Conservation (phyloP, 2,113 vertebrate species). For the Panthera uncia region DNA sequence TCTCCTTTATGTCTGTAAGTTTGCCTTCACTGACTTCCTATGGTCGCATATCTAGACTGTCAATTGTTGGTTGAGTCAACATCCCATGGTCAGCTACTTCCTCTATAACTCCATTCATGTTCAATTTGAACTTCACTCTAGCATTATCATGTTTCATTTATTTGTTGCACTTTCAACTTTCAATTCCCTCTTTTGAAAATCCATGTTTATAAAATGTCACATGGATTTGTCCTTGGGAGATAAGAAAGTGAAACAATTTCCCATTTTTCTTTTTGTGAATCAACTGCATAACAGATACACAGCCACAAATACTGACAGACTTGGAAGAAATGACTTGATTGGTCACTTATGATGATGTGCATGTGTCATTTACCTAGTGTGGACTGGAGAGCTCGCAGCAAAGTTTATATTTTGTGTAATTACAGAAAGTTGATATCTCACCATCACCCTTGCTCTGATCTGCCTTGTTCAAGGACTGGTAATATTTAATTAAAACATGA, state of each 20-base stretch:
- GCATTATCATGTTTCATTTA: background rate
- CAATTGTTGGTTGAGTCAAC: background rate
- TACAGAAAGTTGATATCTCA: background rate
- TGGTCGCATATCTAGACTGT: background rate
- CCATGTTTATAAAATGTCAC: background rate
- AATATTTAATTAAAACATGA: background rate
- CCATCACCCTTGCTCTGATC: background rate
- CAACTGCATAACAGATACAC: background rate
- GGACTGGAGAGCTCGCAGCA: background rate
- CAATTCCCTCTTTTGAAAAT: background rate
- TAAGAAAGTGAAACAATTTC: background rate
- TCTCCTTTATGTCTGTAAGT: background rate
- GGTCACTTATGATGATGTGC: background rate
- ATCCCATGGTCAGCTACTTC: background rate
- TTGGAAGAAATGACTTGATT: background rate
- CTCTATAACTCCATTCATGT: background rate
- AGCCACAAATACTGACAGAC: background rate
- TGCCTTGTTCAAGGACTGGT: background rate
- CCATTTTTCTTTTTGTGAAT: background rate
- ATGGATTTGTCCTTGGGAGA: background rate
- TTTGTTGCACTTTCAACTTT: background rate
- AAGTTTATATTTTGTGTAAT: background rate
- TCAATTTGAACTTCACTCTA: background rate
- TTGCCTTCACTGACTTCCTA: background rate
- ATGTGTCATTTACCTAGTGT: background rate